Base-by-base conservation (phyloP, 2,113 vertebrate species). In the Clinocottus analis region DNA sequence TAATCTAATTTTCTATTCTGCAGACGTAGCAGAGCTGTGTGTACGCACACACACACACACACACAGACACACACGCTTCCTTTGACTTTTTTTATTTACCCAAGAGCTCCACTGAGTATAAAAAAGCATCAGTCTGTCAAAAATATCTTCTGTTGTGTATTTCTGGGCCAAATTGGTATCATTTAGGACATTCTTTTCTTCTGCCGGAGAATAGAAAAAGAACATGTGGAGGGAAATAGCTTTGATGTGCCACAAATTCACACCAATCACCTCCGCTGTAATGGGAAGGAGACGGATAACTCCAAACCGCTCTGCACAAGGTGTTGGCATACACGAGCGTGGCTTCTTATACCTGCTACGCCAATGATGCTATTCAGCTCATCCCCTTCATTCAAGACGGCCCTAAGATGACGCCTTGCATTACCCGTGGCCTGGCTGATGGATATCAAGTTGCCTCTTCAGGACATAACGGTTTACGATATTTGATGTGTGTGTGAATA, bases 1-100 rank as follows among this genome's bases (percentile, higher is more conserved):
- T 80, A 59, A 69, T 90, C 80, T 79, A 67, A 77, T 88, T 86
- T 14, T 62, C 27, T 66, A 33, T 87, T 58, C 68, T 39, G 25
- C 49, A 21, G 58, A 80, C 64, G 19, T 23, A 33, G 45, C 72
- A 49, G 49, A 21, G 49, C 63, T 33, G 1, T 9, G 8, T 33
- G 27, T 14, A 16, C 55, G 31, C 58, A 58, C n/a, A 17, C 39
- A 62, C 19, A 16, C 55, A 59, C 49, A 58, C n/a, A 25, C 31
- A 62, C 11, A 16, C 55, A 62, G 7, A 16, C 55, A 23, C 37
- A 60, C 11, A 11, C 31, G 2, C 23, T 78, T 72, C 33, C 66
- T 81, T 79, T 39, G 19, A 45, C 51, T 67, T 78, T 70, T 70
- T 78, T 71, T 70, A 25, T 33, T 82, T 64, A 64, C 55, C 19